Evolutionary conservation across 2,888 invertebrate species (phyloP), one percentile per base, ranked within the genome.

Genomic region (Microdon myrmicae): DNA sequence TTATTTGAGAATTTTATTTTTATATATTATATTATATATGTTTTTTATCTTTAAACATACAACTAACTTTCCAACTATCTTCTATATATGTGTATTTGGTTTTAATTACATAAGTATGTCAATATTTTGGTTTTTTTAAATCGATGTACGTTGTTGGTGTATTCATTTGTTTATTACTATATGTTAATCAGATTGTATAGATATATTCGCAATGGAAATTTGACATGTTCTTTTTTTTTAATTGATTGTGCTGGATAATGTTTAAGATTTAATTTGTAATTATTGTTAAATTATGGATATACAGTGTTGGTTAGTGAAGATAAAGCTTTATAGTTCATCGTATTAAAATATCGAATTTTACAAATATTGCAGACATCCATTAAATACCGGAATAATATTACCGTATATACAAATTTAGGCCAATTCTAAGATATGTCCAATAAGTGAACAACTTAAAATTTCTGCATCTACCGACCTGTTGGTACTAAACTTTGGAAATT

Each of bases 101-200:
- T 53, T 14, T 44, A 29, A 38, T 23, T 25, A 9, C 14, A 31
- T 34, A 2, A 10, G 25, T 39, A 22, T 47, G 20, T 19, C 35
- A 9, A 17, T 26, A 22, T 59, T 48, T 45, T 54, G 44, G 37
- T 45, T 34, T 20, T 56, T 31, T 43, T 10, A 49, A 31, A 53
- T 64, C 51, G 64, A 64, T 64, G 64, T 64, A 34, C 32, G 51
- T 64, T 28, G 37, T 64, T 64, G 58, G 43, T 64, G 64, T 64
- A 58, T 53, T 47, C 43, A 48, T 48, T 48, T 37, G 22, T 28
- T 14, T 44, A 17, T 45, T 31, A 31, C 34, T 54, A 10, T 10
- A 12, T 48, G 35, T 56, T 23, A 35, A 43, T 58, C 58, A 45
- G 41, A 60, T 54, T 54, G 39, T 58, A 58, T 58, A 47, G 16